Base-by-base conservation (phyloP, 2,888 invertebrate species). In the Hydriomena furcata region DNA sequence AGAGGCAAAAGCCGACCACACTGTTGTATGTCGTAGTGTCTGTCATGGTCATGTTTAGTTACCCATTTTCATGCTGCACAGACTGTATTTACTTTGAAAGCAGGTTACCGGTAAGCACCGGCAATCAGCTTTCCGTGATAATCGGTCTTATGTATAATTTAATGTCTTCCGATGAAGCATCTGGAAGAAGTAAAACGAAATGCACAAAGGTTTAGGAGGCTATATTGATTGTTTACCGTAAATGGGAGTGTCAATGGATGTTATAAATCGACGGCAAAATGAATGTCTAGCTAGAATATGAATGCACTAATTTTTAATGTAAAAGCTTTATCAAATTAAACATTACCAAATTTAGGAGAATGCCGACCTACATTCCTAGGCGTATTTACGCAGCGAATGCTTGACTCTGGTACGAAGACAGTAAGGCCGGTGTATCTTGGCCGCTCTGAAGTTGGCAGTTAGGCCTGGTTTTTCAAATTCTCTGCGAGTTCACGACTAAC, bases 361-460 rank as follows among this genome's bases (percentile, higher is more conserved):
- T 66, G 73, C 68, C 56, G 69, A 73, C 65, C 76, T 76, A 85
- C 86, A 87, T 86, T 86, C 87, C 87, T 77, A 67, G 65, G 75
- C 75, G 76, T 76, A 66, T 64, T 76, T 65, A 65, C 52, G 47
- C 60, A 50, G 59, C 63, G 51, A 52, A 58, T 66, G 60, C 61
- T 57, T 51, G 52, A 54, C 30, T 60, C 49, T 32, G 69, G 73
- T 71, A 70, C 70, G 66, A 63, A 67, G 73, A 61, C 66, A 17
- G 25, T 27, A 28, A 21, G 25, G 3, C 2, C n/a, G 3, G 10
- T 7, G 7, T 13, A 1, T 13, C 1, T n/a, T 36, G 36, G 12
- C 24, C n/a, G 10, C n/a, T 23, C 12, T 31, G 27, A 40, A 31
- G 38, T 7, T 28, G 1, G 12, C 10, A 27, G 8, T n/a, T 17